These are phyloP conservation scores for Calyptomena viridis DNA, from an alignment of 2,113 vertebrate species.

Conservation along the genomic window DNA sequence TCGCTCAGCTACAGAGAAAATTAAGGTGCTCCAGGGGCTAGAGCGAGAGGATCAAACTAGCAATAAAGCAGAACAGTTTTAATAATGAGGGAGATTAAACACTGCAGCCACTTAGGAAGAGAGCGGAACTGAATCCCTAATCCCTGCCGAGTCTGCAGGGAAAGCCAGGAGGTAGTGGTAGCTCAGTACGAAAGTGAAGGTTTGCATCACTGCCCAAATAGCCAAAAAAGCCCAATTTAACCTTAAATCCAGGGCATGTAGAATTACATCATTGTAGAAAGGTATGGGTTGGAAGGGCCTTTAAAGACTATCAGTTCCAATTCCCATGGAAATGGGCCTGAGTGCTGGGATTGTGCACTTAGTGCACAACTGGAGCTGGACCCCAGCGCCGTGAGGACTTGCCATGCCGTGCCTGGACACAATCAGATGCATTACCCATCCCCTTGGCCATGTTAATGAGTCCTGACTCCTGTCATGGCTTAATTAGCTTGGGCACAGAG, in stretches of 20 bases:
- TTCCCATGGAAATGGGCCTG: neutral
- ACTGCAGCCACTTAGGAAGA: neutral
- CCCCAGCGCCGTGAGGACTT: neutral
- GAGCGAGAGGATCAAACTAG: neutral
- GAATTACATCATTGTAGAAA: neutral
- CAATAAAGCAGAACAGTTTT: neutral
- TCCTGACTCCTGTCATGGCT: neutral
- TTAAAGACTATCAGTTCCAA: neutral
- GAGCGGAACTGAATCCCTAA: neutral
- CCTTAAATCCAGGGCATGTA: neutral
- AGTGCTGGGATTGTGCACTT: fast-evolving
- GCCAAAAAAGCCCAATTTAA: neutral
- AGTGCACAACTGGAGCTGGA: neutral
- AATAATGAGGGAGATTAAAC: neutral
- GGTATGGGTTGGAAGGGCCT: neutral
- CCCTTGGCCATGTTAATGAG: neutral
- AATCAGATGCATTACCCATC: neutral
- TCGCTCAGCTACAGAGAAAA: neutral
- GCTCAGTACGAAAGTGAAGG: neutral
- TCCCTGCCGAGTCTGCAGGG: neutral
- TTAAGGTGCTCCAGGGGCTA: neutral
- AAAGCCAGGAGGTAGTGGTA: neutral
- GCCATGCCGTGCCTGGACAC: fast-evolving
- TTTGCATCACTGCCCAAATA: neutral
- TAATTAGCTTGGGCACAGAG: neutral